Conservation (phyloP, 2,113 vertebrate genomes). For the Rissa tridactyla region DNA sequence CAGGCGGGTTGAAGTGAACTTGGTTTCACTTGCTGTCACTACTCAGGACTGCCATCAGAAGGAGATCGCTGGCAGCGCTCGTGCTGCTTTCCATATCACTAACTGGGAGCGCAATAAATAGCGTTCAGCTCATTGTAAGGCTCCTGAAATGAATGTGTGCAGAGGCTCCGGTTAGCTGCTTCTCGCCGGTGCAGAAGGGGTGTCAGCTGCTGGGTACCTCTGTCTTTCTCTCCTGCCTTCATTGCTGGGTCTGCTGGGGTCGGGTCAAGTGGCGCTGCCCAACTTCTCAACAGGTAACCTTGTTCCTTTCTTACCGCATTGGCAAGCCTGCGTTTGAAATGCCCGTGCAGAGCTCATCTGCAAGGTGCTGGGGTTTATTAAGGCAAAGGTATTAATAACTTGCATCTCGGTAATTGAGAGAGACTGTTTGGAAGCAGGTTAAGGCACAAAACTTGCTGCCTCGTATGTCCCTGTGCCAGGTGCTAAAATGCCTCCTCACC, state of each 20-base stretch:
- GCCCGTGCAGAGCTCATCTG: not conserved
- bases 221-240: not conserved
- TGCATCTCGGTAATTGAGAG: not conserved
- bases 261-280: not conserved
- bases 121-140: not conserved
- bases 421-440: not conserved
- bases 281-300: conserved; percentile 48
- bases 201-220: not conserved
- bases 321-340: not conserved
- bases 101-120: not conserved
- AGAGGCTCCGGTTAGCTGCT: not conserved
- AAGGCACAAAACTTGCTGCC: not conserved
- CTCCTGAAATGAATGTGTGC: conserved; percentile 47
- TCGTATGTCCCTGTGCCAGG: fast-evolving
- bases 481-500: not conserved
- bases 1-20: not conserved
- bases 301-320: not conserved
- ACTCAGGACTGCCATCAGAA: conserved; percentile 54
- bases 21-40: not conserved
- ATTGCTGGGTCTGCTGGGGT: not conserved
- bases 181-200: not conserved
- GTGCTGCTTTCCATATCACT: not conserved
- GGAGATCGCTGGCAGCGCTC: not conserved
- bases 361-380: not conserved
- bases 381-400: not conserved